Conservation (phyloP, 2,113 vertebrate genomes). For the Pterocles burchelli region DNA sequence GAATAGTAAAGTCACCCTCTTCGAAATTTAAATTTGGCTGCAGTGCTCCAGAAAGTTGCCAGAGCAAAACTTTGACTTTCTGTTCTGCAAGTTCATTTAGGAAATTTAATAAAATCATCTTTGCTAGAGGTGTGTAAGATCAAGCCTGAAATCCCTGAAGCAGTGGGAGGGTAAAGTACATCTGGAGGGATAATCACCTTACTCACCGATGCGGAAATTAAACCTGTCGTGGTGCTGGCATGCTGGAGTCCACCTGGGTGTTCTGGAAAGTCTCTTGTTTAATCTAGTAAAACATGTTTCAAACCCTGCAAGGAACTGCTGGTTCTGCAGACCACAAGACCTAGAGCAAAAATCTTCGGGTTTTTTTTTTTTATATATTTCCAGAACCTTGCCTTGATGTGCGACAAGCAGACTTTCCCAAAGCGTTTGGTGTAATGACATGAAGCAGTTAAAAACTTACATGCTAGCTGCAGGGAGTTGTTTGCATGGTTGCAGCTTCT, state of each 20-base stretch:
- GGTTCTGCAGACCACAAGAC: not conserved
- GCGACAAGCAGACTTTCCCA: not conserved
- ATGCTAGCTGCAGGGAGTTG: not conserved
- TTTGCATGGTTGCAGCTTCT: slow-evolving; percentile 20
- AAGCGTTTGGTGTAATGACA: not conserved
- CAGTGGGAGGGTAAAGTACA: slow-evolving; percentile 3
- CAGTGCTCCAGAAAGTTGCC: not conserved
- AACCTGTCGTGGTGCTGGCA: not conserved
- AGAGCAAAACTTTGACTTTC: not conserved
- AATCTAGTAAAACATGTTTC: not conserved
- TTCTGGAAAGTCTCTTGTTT: not conserved
- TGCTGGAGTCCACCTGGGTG: not conserved
- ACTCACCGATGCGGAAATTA: not conserved
- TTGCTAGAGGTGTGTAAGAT: not conserved
- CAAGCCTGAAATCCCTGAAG: not conserved
- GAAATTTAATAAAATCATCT: not conserved
- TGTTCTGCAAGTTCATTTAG: not conserved
- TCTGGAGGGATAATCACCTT: slow-evolving; percentile 1
- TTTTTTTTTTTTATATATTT: not conserved
- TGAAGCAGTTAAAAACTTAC: not conserved
- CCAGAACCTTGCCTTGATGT: not conserved
- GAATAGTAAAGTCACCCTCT: not conserved
- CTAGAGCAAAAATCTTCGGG: not conserved
- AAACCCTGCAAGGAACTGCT: not conserved
- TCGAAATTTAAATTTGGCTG: not conserved